These are phyloP conservation scores for Heterodera filipjevi DNA, from an alignment of 2,888 invertebrate genomes.

Conservation along the genomic window DNA sequence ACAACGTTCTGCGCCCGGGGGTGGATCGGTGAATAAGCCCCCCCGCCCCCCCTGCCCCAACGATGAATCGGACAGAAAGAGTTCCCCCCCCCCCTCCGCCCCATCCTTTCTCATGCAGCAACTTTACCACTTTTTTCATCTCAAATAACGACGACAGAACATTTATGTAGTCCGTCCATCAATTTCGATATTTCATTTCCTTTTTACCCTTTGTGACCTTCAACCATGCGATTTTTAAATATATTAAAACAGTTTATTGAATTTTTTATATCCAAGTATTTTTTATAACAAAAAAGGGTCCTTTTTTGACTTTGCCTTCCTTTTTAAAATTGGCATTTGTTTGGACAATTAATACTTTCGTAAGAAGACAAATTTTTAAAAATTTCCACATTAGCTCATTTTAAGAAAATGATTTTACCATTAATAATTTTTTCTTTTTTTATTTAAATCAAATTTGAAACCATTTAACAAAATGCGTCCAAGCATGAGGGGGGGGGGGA, in stretches of 20 bases:
- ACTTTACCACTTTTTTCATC: slow-evolving; percentile 10
- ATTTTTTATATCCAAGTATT: too few species aligned
- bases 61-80: slow-evolving; percentile 7
- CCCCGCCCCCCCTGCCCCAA: neutral
- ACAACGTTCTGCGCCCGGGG: slow-evolving; percentile 7
- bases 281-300: too few species aligned
- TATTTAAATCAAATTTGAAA: too few species aligned
- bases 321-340: too few species aligned
- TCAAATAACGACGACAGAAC: slow-evolving; percentile 7
- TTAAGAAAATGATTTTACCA: too few species aligned
- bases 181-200: neutral
- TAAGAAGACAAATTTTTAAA: neutral
- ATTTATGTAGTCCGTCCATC: neutral
- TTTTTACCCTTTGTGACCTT: neutral
- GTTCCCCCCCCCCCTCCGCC: neutral
- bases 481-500: too few species aligned
- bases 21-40: neutral
- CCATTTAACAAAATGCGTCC: neutral
- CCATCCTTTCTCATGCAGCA: slow-evolving; percentile 1
- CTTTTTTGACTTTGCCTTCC: too few species aligned
- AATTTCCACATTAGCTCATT: too few species aligned
- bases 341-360: too few species aligned
- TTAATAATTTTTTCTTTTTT: too few species aligned
- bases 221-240: too few species aligned
- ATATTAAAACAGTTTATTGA: too few species aligned